A percentile compares a stretch with the other conserved stretches of the same genome.
phyloP scores from a whole-genome alignment of 2,888 invertebrate genomes.

The Pseudococcus viburni region DNA sequence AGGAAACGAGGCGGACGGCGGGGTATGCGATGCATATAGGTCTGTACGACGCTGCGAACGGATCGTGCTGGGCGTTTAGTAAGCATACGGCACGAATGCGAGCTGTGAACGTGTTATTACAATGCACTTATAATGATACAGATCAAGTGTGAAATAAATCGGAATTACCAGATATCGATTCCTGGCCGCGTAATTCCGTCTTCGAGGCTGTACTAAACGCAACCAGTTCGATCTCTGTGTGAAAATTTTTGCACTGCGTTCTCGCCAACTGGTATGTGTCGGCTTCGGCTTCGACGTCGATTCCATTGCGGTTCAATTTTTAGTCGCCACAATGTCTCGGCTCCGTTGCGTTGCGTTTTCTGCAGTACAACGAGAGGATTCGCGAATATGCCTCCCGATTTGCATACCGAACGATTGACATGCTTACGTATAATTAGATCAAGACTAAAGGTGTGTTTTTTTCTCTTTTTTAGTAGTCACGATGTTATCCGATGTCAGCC shows the following conservation, averaged over 20 bases:
- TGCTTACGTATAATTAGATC: conserved; percentile 58
- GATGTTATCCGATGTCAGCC: conserved; percentile 57
- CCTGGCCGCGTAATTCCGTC: conserved; percentile 62
- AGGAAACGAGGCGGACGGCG: conserved; percentile 33
- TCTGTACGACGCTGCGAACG: conserved; percentile 30
- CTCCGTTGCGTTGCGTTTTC: not conserved
- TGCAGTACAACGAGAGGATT: not conserved
- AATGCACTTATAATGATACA: conserved; percentile 66
- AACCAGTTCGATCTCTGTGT: not conserved
- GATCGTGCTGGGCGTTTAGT: conserved; percentile 65
- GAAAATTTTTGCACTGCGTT: not conserved
- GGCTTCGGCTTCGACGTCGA: not conserved
- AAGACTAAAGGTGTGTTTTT: conserved; percentile 43
- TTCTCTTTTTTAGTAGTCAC: conserved; percentile 44
- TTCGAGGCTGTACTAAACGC: not conserved
- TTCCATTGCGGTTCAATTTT: not conserved
- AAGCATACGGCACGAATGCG: conserved; percentile 61
- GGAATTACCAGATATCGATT: conserved; percentile 62
- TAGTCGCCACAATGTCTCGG: not conserved
- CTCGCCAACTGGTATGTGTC: not conserved
- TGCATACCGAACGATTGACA: conserved; percentile 48
- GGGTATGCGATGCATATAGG: conserved; percentile 58
- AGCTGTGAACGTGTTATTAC: conserved; percentile 66
- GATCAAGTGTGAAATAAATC: conserved; percentile 66
- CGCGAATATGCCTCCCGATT: not conserved